phyloP scores from a whole-genome alignment of 2,888 invertebrate species.

The Spilosoma lubricipeda region DNA sequence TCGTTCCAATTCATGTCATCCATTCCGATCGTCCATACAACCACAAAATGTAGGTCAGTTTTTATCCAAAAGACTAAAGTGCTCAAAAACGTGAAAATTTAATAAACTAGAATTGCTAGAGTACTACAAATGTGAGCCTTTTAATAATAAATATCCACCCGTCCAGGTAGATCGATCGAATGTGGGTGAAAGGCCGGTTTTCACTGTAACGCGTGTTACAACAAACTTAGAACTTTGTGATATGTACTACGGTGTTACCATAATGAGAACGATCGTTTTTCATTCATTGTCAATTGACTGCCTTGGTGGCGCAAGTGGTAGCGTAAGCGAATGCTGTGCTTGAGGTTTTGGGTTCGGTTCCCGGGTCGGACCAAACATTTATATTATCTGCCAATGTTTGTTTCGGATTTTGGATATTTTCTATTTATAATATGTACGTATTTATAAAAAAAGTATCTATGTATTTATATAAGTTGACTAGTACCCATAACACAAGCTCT shows the following conservation, averaged over 20 bases:
- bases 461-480: too few relatives aligned
- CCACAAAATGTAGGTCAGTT: not conserved
- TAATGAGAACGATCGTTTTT: not conserved
- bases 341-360: too few relatives aligned
- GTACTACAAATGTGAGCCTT: constrained; percentile 20
- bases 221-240: not conserved
- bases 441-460: too few relatives aligned
- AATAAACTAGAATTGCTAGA: not conserved
- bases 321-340: too few relatives aligned
- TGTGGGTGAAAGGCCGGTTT: constrained; percentile 25
- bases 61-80: not conserved
- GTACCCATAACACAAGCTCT: too few relatives aligned
- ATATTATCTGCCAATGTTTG: too few relatives aligned
- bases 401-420: too few relatives aligned
- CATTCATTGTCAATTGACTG: too few relatives aligned
- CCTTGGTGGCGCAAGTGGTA: too few relatives aligned
- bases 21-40: not conserved
- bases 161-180: constrained; percentile 38
- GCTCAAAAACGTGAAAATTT: not conserved
- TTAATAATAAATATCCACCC: constrained; percentile 44
- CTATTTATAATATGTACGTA: too few relatives aligned
- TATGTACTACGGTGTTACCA: not conserved
- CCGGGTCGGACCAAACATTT: too few relatives aligned
- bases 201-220: constrained; percentile 25
- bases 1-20: not conserved